Evolutionary conservation across 2,888 invertebrate genomes (phyloP), one percentile per base, ranked within the genome.

Genomic region (Andrena hattorfiana): DNA sequence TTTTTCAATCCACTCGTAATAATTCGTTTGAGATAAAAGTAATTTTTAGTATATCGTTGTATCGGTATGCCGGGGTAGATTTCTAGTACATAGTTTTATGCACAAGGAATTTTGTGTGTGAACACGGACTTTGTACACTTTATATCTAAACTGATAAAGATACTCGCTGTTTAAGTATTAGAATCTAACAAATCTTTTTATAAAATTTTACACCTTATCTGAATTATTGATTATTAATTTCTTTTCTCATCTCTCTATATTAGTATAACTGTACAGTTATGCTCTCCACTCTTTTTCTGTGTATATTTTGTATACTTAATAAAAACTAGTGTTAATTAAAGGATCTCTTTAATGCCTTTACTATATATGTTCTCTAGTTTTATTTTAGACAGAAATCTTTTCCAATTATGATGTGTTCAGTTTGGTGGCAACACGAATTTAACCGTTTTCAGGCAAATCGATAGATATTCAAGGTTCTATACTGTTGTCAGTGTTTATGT

Each of bases 321-420:
- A 86, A 80, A 78, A 84, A 80, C 30, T 72, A 78, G 42, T 84
- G 72, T n/a, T 62, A 28, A 68, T 16, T 30, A 64, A 5, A 56
- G 42, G 30, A 74, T 69, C n/a, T 73, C 59, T 70, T 85, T 49
- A 76, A 73, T 81, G 75, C 77, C 69, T 81, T 81, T 73, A 48
- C 32, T 49, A 7, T 64, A n/a, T 48, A 74, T 6, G 8, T 49
- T 16, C 42, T 48, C 10, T 10, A 32, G n/a, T 48, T 59, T 60
- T 28, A 64, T 51, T 49, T 28, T 13, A 10, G 26, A 8, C 0
- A 5, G n/a, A 26, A 48, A 4, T 5, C 16, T 60, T 7, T 54
- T 23, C 28, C 64, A 6, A 10, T 20, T 60, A 13, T 20, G 16
- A n/a, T n/a, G 35, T 28, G 16, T 62, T 59, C 42, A 54, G 42